Base-by-base conservation (phyloP, 2,888 invertebrate species). In the Acanthacorydalis orientalis region DNA sequence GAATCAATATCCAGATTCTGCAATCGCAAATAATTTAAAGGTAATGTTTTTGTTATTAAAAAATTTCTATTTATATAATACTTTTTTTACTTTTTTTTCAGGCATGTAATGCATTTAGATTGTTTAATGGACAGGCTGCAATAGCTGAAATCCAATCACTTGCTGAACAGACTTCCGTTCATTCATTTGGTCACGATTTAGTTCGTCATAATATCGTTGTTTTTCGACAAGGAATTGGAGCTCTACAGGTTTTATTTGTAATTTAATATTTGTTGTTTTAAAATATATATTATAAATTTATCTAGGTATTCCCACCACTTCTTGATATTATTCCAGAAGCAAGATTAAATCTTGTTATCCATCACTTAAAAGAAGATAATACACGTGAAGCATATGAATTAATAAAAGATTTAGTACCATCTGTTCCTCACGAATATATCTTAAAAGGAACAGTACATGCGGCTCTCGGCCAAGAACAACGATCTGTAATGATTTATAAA, bases 291-390 rank as follows among this genome's bases (percentile, higher is more conserved):
- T 8, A 8, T 44, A 38, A 40, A 31, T 41, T 12, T 12, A 31
- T 39, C 16, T 54, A 75, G 75, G 69, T 77, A 1, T 72, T 98
- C 51, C 97, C 97, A 0, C 79, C 83, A 35, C 68, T 98, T 38
- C 82, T 98, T 1, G 93, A 96, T 64, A 87, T 96, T 4, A 87
- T 98, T 31, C 92, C 95, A 0, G 98, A 98, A 69, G 97, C 98
- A 0, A 74, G 96, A 35, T 72, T 97, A 3, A 98, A 98, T 70
- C 74, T 98, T 50, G 93, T 96, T 3, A 92, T 97, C 49, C 90
- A 93, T 67, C 80, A 95, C 60, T 75, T 98, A 31, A 83, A 84
- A 55, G 86, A 85, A 64, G 82, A 91, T 54, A 90, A 95, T 57
- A 78, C 91, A 1, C 71, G 81, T 50, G 92, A 93, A 61, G 95